Percentiles rank a stretch among this genome's conserved stretches.
phyloP scores from a whole-genome alignment of 2,113 vertebrate genomes.

The Heterochromis multidens region DNA sequence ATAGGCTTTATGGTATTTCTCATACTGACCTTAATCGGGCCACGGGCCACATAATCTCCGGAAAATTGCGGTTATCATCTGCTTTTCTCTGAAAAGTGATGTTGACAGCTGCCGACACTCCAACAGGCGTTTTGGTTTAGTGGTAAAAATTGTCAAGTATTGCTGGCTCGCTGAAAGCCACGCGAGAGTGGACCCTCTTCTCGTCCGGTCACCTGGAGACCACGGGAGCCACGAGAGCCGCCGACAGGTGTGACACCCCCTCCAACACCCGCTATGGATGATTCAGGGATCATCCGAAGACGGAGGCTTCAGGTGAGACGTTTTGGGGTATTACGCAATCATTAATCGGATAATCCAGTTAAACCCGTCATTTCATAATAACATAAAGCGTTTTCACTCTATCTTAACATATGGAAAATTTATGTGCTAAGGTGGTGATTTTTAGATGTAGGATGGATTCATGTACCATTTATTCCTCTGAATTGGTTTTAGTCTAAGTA shows the following conservation, averaged over 20 bases:
- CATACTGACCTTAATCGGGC: background rate
- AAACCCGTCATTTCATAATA: background rate
- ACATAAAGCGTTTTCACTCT: background rate
- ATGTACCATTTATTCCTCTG: background rate
- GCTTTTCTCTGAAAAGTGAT: background rate
- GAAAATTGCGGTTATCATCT: background rate
- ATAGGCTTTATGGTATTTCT: background rate
- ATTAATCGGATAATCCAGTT: background rate
- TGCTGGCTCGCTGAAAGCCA: conserved; percentile 18
- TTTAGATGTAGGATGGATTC: background rate
- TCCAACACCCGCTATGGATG: conserved; percentile 65
- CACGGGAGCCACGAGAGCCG: conserved; percentile 22
- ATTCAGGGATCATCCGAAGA: conserved; percentile 77
- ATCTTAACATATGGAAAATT: background rate
- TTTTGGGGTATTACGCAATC: background rate
- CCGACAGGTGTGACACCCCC: conserved; percentile 32
- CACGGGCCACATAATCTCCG: background rate
- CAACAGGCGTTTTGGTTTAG: background rate
- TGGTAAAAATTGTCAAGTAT: background rate
- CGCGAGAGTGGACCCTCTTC: conserved; percentile 32
- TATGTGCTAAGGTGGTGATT: background rate
- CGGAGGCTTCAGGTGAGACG: conserved; percentile 75
- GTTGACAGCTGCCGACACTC: background rate
- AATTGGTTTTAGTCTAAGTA: background rate
- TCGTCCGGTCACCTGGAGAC: conserved; percentile 33